A percentile compares a stretch with the other conserved stretches of the same genome.
phyloP scores from a whole-genome alignment of 2,797 vertebrate genomes.

The Tragelaphus oryx region DNA sequence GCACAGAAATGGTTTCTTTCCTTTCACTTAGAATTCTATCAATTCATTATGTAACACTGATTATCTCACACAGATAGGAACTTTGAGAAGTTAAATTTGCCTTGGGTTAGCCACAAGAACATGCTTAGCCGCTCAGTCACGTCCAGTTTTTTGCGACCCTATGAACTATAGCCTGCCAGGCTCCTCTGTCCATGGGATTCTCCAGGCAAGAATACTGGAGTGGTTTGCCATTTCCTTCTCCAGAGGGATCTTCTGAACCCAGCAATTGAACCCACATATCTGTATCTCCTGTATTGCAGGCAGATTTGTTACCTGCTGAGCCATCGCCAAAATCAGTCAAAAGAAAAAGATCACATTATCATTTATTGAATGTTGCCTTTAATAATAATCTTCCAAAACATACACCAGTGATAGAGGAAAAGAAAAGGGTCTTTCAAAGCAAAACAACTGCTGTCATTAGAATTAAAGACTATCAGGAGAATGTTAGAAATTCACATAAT shows the following conservation, averaged over 20 bases:
- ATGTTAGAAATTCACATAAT: neutral
- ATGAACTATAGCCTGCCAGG: neutral
- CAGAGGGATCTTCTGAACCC: neutral
- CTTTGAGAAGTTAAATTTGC: neutral
- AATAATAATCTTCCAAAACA: constrained; percentile 10
- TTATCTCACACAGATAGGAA: neutral
- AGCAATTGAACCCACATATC: neutral
- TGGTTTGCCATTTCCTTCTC: neutral
- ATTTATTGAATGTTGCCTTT: constrained; percentile 16
- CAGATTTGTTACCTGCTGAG: neutral
- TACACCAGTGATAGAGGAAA: neutral
- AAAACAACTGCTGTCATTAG: constrained; percentile 23
- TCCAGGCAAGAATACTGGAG: neutral
- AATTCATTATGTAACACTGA: neutral
- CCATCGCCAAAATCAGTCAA: neutral
- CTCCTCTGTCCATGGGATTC: neutral
- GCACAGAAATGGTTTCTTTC: neutral
- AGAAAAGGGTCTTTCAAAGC: neutral
- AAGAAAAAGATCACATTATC: neutral
- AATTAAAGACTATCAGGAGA: neutral
- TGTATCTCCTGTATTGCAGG: neutral
- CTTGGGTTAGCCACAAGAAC: constrained; percentile 21
- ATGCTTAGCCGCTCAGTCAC: neutral
- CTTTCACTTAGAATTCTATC: neutral
- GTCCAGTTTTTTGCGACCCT: rapidly evolving